phyloP scores from a whole-genome alignment of 2,797 vertebrate genomes.

The Halcyon smyrnensis region DNA sequence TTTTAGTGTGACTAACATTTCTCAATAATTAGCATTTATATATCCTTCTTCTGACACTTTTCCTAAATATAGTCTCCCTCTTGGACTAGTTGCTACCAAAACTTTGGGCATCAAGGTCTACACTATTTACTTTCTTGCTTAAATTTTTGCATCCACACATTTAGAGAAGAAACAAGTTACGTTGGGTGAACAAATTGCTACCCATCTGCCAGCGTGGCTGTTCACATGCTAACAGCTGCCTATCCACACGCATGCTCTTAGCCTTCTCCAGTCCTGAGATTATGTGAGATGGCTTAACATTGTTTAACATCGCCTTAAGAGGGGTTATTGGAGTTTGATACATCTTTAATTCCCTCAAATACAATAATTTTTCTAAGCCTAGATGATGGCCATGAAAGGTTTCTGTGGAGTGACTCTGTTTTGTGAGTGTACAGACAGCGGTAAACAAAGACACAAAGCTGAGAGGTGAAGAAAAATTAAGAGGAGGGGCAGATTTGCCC shows the following conservation, averaged over 20 bases:
- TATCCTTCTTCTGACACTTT: neutral
- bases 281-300: neutral
- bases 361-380: neutral
- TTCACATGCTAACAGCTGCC: neutral
- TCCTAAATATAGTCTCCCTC: neutral
- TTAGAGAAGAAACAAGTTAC: neutral
- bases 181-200: neutral
- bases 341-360: neutral
- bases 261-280: neutral
- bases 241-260: neutral
- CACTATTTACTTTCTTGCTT: neutral
- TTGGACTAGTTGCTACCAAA: neutral
- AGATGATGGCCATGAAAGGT: neutral
- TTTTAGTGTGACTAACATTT: neutral
- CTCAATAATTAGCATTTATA: neutral
- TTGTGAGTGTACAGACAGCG: neutral
- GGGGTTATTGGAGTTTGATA: neutral
- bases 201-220: neutral
- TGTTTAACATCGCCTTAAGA: neutral
- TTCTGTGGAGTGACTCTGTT: neutral
- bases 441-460: neutral
- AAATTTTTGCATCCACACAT: neutral
- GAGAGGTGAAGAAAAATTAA: neutral
- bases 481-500: neutral
- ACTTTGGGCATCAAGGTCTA: neutral